A percentile compares a stretch with the other conserved stretches of the same genome.
phyloP scores from a whole-genome alignment of 2,888 invertebrate genomes.

The Selenia dentaria region DNA sequence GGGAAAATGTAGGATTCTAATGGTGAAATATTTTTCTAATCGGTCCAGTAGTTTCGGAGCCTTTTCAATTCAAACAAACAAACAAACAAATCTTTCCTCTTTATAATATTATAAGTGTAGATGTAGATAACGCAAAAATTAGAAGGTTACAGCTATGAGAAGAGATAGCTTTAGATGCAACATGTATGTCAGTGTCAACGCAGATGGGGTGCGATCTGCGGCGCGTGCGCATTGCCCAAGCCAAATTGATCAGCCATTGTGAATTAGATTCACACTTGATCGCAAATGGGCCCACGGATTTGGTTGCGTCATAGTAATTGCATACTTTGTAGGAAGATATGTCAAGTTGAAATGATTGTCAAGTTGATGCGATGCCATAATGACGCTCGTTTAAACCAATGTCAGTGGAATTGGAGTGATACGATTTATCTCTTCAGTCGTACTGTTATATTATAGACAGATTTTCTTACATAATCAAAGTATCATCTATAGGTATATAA shows the following conservation, averaged over 20 bases:
- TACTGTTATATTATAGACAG: too few relatives aligned
- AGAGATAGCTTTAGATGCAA: neutral
- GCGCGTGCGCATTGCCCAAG: conserved; percentile 30
- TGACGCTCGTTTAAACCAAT: conserved; percentile 6
- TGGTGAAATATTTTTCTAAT: too few relatives aligned
- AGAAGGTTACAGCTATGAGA: too few relatives aligned
- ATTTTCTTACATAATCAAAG: too few relatives aligned
- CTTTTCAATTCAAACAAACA: too few relatives aligned
- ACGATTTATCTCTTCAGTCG: too few relatives aligned
- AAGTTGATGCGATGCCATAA: conserved; percentile 1
- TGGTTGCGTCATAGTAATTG: conserved; percentile 34
- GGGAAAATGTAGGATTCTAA: too few relatives aligned
- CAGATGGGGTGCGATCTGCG: conserved; percentile 25
- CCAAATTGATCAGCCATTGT: conserved; percentile 38
- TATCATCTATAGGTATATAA: too few relatives aligned
- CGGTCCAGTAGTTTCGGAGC: too few relatives aligned
- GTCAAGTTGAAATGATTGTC: conserved; percentile 25
- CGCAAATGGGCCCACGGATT: conserved; percentile 39
- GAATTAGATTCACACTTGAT: conserved; percentile 50
- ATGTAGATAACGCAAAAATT: too few relatives aligned
- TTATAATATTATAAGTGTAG: too few relatives aligned
- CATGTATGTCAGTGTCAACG: conserved; percentile 47
- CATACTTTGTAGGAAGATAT: conserved; percentile 22
- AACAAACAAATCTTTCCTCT: too few relatives aligned
- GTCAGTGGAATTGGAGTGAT: neutral